Evolutionary conservation across 1,140 invertebrate species (phyloP), one percentile per base, ranked within the genome.

Genomic region (Ceratitis capitata): DNA sequence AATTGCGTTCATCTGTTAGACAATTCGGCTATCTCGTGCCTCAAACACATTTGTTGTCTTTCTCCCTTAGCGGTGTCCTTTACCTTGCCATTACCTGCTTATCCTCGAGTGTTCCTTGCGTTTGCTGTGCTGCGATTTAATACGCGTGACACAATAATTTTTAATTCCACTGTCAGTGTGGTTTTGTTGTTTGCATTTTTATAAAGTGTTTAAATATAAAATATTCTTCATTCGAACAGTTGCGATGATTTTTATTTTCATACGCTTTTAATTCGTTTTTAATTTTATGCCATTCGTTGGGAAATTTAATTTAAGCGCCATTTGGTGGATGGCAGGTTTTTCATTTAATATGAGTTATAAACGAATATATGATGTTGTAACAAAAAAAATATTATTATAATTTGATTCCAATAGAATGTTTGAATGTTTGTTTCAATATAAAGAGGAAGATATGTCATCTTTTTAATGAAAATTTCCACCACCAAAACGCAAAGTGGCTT

Each of bases 111-210:
- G n/a, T 53, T 10, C 7, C 32, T 16, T 58, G 61, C 32, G 26
- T n/a, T n/a, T 6, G 61, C 26, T 19, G 16, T 29, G 61, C 61
- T 42, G 35, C 64, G 69, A 85, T 84, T 84, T 84, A 84, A 85
- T 85, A 45, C 39, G 51, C 85, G 78, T 85, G 85, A 85, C 78
- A 64, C 85, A 47, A 85, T 85, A 85, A 82, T 85, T 85, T 83
- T 69, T 49, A 10, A 42, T 29, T 61, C 47, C 64, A 39, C 56
- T 83, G 78, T 83, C 85, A 85, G 26, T 47, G 53, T 10, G n/a
- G 23, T 49, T 35, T 47, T 51, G 69, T 45, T 78, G 1, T 39
- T 1, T 2, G 69, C 14, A 10, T 39, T 78, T 78, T 45, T 19
- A 39, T 78, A 45, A 39, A 45, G 42, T 45, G 39, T 45, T 45